Base-by-base conservation (phyloP, 2,888 invertebrate genomes). In the Aethes cnicana region DNA sequence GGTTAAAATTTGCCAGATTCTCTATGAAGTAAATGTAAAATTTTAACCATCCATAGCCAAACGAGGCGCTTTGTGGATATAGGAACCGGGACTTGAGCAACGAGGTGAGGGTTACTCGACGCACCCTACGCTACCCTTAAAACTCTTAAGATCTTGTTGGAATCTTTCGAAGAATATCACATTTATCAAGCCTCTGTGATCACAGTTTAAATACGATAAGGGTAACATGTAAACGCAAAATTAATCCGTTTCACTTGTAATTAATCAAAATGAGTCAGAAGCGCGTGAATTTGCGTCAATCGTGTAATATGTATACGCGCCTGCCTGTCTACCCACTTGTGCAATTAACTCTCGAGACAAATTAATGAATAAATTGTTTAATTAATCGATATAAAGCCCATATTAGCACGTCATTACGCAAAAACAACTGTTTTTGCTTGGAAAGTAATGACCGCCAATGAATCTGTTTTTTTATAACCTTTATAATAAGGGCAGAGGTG, bases 371-470 rank as follows among this genome's bases (percentile, higher is more conserved):
- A 43, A 43, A 44, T 37, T 43, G 33, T 35, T 30, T 20, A 50
- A 50, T 43, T 36, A 43, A 9, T 17, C 8, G 26, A 11, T 43
- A 42, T 49, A 7, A 49, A 42, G 26, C 8, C 35, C 49, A 35
- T 42, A 43, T 50, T 43, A 43, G 37, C 30, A 14, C 16, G 11
- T 21, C 11, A 9, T 35, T 42, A 49, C 26, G 7, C 26, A 26
- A 20, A 8, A 26, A 41, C 26, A 33, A 16, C 25, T 4, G 11
- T 2, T 30, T 23, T 18, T 44, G 18, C 23, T 36, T 43, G 5
- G 43, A 50, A 50, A 50, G 50, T 50, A 44, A 37, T 12, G 43
- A 9, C 50, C 50, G 30, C 36, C 43, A 44, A 36, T n/a, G n/a
- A n/a, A n/a, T 50, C 30, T 43, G 36, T 49, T 43, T 49, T 21